A percentile compares a stretch with the other conserved stretches of the same genome.
Evolutionary conservation across 2,113 vertebrate genomes (phyloP).

Genomic region (Notarius quadriscutis): DNA sequence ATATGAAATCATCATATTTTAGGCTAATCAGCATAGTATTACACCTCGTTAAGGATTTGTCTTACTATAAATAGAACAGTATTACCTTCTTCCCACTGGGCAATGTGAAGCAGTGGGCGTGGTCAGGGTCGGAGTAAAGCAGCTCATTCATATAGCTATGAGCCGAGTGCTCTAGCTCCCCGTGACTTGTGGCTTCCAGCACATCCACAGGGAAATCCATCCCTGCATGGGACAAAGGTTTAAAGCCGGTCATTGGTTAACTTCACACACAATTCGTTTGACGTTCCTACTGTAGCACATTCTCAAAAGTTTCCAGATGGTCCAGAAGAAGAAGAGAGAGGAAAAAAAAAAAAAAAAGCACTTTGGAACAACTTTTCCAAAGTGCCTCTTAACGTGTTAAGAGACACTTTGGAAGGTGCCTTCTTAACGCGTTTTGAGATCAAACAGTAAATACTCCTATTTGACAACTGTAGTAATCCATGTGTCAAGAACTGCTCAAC

Average conservation of each 20-base stretch:
- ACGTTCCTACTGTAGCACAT: neutral
- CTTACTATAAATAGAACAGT: neutral
- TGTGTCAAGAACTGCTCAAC: too few relatives aligned
- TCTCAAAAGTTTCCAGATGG: neutral
- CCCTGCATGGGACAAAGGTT: conserved; percentile 52
- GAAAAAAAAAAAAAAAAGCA: too few relatives aligned
- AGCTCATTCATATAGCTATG: conserved; percentile 72
- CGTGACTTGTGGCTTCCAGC: conserved; percentile 70
- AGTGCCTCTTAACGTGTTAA: too few relatives aligned
- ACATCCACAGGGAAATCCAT: conserved; percentile 86
- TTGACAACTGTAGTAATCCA: too few relatives aligned
- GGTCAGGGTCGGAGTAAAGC: conserved; percentile 65
- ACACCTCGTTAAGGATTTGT: neutral
- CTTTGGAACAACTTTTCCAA: neutral
- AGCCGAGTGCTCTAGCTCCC: conserved; percentile 72
- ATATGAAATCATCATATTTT: neutral
- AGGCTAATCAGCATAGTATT: neutral
- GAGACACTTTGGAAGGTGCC: too few relatives aligned
- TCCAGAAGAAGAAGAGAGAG: neutral
- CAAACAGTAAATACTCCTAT: too few relatives aligned
- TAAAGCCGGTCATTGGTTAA: neutral
- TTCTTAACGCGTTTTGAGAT: too few relatives aligned
- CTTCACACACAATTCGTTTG: neutral
- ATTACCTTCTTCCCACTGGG: conserved; percentile 58
- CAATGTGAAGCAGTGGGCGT: conserved; percentile 68